These are phyloP conservation scores for Calosoma granatense DNA, from an alignment of 1,140 invertebrate species.

Conservation along the genomic window DNA sequence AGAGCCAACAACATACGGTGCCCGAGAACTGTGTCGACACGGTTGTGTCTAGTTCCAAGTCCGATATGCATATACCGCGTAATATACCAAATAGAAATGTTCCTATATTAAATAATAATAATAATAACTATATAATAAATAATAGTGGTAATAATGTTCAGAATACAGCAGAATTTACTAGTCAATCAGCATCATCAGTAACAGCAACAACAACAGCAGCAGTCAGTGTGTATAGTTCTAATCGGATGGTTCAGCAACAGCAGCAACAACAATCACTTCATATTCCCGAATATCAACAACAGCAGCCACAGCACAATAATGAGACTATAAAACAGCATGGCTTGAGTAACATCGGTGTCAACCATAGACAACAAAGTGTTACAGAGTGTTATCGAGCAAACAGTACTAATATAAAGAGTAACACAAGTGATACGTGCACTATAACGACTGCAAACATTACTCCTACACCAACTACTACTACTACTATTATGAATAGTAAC, in stretches of 20 bases:
- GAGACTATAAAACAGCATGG: too few relatives aligned
- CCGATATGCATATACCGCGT: background rate
- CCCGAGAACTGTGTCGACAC: background rate
- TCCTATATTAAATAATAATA: conserved; percentile 27
- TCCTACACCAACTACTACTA: too few relatives aligned
- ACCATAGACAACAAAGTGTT: background rate
- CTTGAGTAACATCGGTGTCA: too few relatives aligned
- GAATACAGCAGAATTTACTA: conserved; percentile 18
- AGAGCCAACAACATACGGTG: conserved; percentile 11
- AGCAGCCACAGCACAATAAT: background rate
- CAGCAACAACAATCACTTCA: too few relatives aligned
- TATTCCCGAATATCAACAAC: background rate
- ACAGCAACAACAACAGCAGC: conserved; percentile 8
- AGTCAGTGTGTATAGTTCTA: too few relatives aligned
- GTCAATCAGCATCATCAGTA: conserved; percentile 17
- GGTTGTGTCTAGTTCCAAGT: background rate
- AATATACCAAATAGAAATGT: conserved; percentile 23
- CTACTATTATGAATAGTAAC: too few relatives aligned
- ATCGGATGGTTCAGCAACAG: background rate
- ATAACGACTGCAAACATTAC: too few relatives aligned
- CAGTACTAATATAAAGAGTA: background rate
- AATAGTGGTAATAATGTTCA: conserved; percentile 7
- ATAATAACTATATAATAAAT: conserved; percentile 15
- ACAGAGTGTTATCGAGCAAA: background rate
- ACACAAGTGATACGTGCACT: too few relatives aligned